Evolutionary conservation across 1,140 invertebrate species (phyloP).

Genomic region (Panagrolaimus sp.): DNA sequence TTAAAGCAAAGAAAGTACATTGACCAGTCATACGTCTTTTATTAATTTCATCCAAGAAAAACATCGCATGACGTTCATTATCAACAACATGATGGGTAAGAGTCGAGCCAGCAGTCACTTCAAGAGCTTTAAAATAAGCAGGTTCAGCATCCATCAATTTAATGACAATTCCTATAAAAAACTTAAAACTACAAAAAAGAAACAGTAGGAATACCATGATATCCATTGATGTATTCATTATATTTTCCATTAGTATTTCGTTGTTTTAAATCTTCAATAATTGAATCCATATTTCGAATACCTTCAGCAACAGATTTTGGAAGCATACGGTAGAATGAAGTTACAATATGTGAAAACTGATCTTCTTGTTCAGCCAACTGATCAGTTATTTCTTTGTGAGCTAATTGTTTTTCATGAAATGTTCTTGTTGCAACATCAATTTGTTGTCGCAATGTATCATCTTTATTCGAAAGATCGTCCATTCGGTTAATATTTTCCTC

Average conservation of each 20-base stretch:
- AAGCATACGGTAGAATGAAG: slow-evolving; percentile 26
- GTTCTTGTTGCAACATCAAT: slow-evolving; percentile 15
- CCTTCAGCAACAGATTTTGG: slow-evolving; percentile 36
- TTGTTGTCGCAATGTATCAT: background rate
- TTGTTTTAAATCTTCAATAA: slow-evolving; percentile 42
- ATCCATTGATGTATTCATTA: slow-evolving; percentile 53
- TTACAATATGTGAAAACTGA: slow-evolving; percentile 28
- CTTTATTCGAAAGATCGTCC: background rate
- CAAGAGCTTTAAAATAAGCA: slow-evolving; percentile 93
- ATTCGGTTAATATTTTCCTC: slow-evolving; percentile 16
- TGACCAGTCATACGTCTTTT: slow-evolving; percentile 86
- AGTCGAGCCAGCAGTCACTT: slow-evolving; percentile 92
- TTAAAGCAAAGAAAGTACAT: slow-evolving; percentile 97
- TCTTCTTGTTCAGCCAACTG: slow-evolving; percentile 30
- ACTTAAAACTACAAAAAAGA: too few relatives aligned
- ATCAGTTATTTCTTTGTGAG: slow-evolving; percentile 13
- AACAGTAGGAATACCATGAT: slow-evolving; percentile 53
- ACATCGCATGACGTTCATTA: slow-evolving; percentile 89
- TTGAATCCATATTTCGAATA: slow-evolving; percentile 35
- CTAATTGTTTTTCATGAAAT: slow-evolving; percentile 21
- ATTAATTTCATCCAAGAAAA: slow-evolving; percentile 97
- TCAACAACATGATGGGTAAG: slow-evolving; percentile 98
- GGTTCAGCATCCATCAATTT: slow-evolving; percentile 96
- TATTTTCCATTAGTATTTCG: slow-evolving; percentile 38
- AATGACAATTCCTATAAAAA: slow-evolving; percentile 69